phyloP scores from a whole-genome alignment of 2,888 invertebrate genomes.

The Morpho helenor region DNA sequence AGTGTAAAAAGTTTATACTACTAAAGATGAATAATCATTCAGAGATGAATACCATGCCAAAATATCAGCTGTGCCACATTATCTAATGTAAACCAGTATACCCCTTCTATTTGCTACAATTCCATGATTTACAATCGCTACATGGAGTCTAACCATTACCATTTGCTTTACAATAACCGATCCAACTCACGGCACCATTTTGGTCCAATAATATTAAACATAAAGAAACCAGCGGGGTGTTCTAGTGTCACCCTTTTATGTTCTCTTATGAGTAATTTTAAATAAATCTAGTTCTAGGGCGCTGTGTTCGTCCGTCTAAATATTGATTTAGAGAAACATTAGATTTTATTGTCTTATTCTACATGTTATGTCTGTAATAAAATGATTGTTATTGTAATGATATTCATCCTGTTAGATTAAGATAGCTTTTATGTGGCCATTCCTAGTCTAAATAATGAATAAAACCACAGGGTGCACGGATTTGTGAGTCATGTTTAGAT shows the following conservation, averaged over 20 bases:
- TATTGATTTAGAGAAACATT: slow-evolving; percentile 30
- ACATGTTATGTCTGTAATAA: slow-evolving; percentile 26
- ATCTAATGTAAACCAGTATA: slow-evolving; percentile 10
- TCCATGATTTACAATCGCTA: slow-evolving; percentile 48
- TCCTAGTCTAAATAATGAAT: neutral
- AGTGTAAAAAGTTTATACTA: neutral
- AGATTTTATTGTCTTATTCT: slow-evolving; percentile 28
- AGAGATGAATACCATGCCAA: neutral
- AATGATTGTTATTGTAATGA: slow-evolving; percentile 28
- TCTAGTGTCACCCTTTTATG: slow-evolving; percentile 70
- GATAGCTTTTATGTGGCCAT: slow-evolving; percentile 6
- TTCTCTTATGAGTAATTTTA: slow-evolving; percentile 42
- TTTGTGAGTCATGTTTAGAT: too few species aligned
- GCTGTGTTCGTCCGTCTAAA: slow-evolving; percentile 26
- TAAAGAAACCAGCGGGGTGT: slow-evolving; percentile 72
- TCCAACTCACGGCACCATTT: slow-evolving; percentile 63
- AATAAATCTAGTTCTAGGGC: slow-evolving; percentile 38
- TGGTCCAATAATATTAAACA: slow-evolving; percentile 67
- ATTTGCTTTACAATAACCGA: slow-evolving; percentile 71
- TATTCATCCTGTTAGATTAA: slow-evolving; percentile 12
- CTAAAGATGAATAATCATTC: neutral
- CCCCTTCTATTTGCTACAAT: slow-evolving; percentile 26
- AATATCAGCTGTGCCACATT: slow-evolving; percentile 4
- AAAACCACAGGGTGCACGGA: slow-evolving; percentile 4
- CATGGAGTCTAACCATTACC: slow-evolving; percentile 68